Evolutionary conservation across 2,888 invertebrate genomes (phyloP).

Genomic region (Eledone cirrhosa): DNA sequence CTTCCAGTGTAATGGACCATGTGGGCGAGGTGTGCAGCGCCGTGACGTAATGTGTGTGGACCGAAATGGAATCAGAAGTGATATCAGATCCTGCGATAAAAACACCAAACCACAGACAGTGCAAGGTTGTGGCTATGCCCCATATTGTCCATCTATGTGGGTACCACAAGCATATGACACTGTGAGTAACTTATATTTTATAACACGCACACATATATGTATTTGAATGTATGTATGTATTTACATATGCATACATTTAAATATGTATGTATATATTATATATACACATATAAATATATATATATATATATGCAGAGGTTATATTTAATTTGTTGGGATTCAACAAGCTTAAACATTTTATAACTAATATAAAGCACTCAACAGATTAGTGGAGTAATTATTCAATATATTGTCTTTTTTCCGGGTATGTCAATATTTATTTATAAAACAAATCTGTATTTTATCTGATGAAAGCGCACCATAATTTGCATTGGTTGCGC

Average conservation of each 20-base stretch:
- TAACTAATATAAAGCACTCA: no score
- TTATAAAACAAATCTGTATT: no score
- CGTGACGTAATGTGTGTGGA: slow-evolving; percentile 9
- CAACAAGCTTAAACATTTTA: no score
- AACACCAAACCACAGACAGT: slow-evolving; percentile 11
- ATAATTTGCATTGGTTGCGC: no score
- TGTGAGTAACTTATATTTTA: background rate
- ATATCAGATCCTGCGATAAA: slow-evolving; percentile 23
- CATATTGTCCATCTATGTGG: slow-evolving; percentile 13
- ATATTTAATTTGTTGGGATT: no score
- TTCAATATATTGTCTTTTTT: no score
- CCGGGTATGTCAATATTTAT: no score
- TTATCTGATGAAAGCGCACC: no score
- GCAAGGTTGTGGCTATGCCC: slow-evolving; percentile 12
- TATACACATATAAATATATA: background rate
- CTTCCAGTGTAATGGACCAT: slow-evolving; percentile 14
- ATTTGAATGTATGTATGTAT: background rate
- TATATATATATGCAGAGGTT: background rate
- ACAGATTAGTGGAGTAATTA: no score
- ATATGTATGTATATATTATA: background rate
- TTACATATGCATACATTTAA: background rate
- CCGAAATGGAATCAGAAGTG: background rate
- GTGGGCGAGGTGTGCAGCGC: background rate
- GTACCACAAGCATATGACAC: slow-evolving; percentile 12
- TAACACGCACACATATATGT: background rate